phyloP scores from a whole-genome alignment of 2,888 invertebrate species.

The Microctonus hyperodae region DNA sequence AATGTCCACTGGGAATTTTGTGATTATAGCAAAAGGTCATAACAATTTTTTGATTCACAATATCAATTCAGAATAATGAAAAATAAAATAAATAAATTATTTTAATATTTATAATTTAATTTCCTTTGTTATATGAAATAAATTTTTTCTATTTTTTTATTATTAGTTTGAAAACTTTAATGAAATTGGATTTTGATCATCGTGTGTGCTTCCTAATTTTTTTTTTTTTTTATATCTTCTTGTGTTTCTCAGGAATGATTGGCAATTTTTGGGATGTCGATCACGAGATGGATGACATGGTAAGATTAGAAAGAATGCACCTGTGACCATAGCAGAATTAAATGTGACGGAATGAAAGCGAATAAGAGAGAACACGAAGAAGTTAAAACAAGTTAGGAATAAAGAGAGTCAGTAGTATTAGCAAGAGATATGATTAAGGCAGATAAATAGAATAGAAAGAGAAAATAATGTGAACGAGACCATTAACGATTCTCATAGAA shows the following conservation, averaged over 20 bases:
- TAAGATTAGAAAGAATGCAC: slow-evolving; percentile 9
- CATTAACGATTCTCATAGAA: slow-evolving; percentile 48
- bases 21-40: background rate
- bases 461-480: background rate
- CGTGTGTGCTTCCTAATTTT: background rate
- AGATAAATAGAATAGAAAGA: background rate
- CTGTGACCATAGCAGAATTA: slow-evolving; percentile 19
- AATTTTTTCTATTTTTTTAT: too few species aligned
- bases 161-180: background rate
- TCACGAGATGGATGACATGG: slow-evolving; percentile 6
- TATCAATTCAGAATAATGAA: background rate
- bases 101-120: background rate
- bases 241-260: background rate
- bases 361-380: background rate
- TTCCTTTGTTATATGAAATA: too few species aligned
- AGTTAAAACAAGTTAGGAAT: slow-evolving; percentile 4
- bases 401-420: background rate
- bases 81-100: too few species aligned
- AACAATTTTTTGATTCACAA: background rate
- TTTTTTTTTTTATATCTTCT: background rate
- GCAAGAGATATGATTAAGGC: too few species aligned
- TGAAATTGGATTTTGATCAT: slow-evolving; percentile 4
- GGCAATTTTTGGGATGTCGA: slow-evolving; percentile 10
- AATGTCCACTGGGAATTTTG: background rate
- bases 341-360: background rate